A percentile compares a stretch with the other conserved stretches of the same genome.
These are phyloP conservation scores for Ephestia elutella DNA, from an alignment of 1,140 invertebrate species.

Conservation along the genomic window DNA sequence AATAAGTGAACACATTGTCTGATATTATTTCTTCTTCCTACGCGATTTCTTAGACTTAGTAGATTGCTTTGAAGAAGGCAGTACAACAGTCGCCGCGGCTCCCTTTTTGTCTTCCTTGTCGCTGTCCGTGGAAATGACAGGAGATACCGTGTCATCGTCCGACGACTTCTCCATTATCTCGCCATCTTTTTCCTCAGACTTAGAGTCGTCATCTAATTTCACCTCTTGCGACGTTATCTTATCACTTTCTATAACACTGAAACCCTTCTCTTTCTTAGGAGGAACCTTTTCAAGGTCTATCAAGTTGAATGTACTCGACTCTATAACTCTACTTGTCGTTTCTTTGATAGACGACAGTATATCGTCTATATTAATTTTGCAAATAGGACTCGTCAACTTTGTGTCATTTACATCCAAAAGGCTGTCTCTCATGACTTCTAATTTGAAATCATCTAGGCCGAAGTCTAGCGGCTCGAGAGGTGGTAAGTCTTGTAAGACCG, in stretches of 20 bases:
- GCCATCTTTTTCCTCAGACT: conserved; percentile 31
- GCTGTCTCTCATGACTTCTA: conserved; percentile 67
- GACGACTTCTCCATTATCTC: conserved; percentile 67
- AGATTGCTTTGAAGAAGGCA: conserved; percentile 49
- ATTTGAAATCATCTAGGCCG: conserved; percentile 60
- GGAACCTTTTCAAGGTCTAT: conserved; percentile 62
- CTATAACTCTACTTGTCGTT: conserved; percentile 43
- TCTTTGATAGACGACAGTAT: conserved; percentile 65
- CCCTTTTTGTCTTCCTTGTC: conserved; percentile 59
- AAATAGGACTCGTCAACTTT: conserved; percentile 56
- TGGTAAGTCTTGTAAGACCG: conserved; percentile 55
- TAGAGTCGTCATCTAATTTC: conserved; percentile 49
- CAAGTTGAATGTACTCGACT: conserved; percentile 56
- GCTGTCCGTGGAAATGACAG: conserved; percentile 60
- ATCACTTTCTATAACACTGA: conserved; percentile 58
- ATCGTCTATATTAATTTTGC: conserved; percentile 64
- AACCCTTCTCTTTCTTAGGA: conserved; percentile 51
- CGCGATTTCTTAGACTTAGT: conserved; percentile 63
- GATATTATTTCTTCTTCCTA: conserved; percentile 62
- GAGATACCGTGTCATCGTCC: conserved; percentile 63
- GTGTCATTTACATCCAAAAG: conserved; percentile 52
- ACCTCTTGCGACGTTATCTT: conserved; percentile 62
- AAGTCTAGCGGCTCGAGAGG: conserved; percentile 65
- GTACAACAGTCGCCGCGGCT: conserved; percentile 28
- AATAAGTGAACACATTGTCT: conserved; percentile 38